Percentiles rank a stretch among this genome's conserved stretches.
Conservation (phyloP, 1,140 invertebrate species). For the Drosophila nasuta region DNA sequence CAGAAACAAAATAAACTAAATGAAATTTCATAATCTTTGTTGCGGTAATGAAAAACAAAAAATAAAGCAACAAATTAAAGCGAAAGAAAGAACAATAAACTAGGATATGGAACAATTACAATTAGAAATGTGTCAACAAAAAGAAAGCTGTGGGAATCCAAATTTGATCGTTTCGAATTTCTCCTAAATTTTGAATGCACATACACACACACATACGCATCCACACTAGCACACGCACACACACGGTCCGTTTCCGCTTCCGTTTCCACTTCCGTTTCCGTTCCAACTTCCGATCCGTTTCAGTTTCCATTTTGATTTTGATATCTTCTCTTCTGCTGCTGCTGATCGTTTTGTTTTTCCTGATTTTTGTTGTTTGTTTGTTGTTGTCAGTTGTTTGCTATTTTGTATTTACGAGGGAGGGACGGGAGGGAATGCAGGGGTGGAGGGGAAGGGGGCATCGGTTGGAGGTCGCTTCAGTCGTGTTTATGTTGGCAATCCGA, state of each 20-base stretch:
- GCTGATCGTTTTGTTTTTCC: not conserved
- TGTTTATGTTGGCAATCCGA: slow-evolving; percentile 88
- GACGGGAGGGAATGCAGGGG: not conserved
- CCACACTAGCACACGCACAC: slow-evolving; percentile 8
- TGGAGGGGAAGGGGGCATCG: not conserved
- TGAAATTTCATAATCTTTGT: slow-evolving; percentile 9
- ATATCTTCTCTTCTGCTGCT: not conserved
- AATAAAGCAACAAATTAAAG: too few species aligned
- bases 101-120: not conserved
- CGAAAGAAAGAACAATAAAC: not conserved
- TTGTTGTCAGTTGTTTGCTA: not conserved
- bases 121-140: slow-evolving; percentile 10
- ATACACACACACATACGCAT: slow-evolving; percentile 12
- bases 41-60: not conserved
- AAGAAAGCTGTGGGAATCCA: slow-evolving; percentile 2
- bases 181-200: slow-evolving; percentile 20
- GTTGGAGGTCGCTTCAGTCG: slow-evolving; percentile 20
- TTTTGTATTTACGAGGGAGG: not conserved
- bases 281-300: too few species aligned
- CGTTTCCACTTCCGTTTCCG: not conserved
- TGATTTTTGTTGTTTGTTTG: not conserved
- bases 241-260: not conserved
- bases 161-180: slow-evolving; percentile 6
- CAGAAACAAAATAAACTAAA: slow-evolving; percentile 8
- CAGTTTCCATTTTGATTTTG: not conserved